Evolutionary conservation across 2,797 vertebrate genomes (phyloP).

Genomic region (Geotria australis): DNA sequence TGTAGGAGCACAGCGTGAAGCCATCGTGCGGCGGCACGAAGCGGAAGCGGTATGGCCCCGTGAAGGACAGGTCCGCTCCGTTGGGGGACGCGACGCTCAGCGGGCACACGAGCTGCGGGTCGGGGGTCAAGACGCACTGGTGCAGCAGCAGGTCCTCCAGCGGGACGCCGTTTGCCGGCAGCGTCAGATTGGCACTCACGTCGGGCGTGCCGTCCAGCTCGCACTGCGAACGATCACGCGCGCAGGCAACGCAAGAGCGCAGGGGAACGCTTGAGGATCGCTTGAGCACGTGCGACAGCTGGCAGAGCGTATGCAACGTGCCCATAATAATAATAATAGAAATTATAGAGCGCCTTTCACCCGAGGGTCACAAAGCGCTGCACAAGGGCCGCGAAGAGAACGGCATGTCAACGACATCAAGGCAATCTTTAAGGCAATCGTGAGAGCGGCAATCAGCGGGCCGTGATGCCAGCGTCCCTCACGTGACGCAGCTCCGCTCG

Average conservation of each 20-base stretch:
- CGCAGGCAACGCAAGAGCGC: neutral
- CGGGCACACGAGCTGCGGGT: conserved; percentile 7
- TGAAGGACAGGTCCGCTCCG: conserved; percentile 38
- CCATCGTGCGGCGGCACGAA: conserved; percentile 54
- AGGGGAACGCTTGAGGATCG: too few species aligned
- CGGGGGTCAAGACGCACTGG: conserved; percentile 57
- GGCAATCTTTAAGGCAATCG: too few species aligned
- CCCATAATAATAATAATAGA: too few species aligned
- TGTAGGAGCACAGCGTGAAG: conserved; percentile 64
- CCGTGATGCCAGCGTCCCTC: too few species aligned
- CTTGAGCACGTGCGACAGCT: too few species aligned
- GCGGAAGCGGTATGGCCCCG: conserved; percentile 67
- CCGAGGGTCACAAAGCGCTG: too few species aligned
- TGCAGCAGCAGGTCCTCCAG: conserved; percentile 69
- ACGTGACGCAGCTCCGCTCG: too few species aligned
- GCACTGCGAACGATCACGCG: conserved; percentile 19
- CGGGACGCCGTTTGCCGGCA: conserved; percentile 56
- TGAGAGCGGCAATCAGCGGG: too few species aligned
- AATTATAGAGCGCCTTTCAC: too few species aligned
- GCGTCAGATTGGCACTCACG: conserved; percentile 41
- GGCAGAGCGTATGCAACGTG: too few species aligned
- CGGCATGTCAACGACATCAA: too few species aligned
- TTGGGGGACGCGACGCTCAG: neutral
- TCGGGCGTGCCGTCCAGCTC: conserved; percentile 68
- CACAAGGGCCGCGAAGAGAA: too few species aligned